Evolutionary conservation across 1,140 invertebrate species (phyloP).

Genomic region (Propsilocerus akamusi): DNA sequence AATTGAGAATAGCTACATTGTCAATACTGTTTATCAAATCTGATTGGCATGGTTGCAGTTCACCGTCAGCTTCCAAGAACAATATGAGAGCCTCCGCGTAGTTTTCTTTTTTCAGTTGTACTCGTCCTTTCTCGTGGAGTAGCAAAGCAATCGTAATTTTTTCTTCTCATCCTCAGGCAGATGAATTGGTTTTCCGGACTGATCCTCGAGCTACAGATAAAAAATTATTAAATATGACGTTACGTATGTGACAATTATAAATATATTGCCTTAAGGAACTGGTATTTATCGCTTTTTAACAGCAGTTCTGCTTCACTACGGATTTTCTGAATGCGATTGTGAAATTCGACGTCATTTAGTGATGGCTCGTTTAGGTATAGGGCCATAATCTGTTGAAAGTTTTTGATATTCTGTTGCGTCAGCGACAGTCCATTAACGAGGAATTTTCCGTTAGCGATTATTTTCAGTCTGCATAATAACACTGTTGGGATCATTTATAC

Average conservation of each 20-base stretch:
- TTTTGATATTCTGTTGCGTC: constrained; percentile 26
- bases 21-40: constrained; percentile 49
- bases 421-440: not conserved
- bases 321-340: constrained; percentile 16
- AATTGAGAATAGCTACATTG: constrained; percentile 58
- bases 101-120: constrained; percentile 40
- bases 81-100: constrained; percentile 47
- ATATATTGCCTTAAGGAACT: constrained; percentile 6
- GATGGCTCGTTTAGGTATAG: constrained; percentile 25
- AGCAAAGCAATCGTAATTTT: constrained; percentile 50
- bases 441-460: constrained; percentile 7
- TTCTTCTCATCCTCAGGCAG: constrained; percentile 44
- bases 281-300: not conserved
- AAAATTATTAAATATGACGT: constrained; percentile 6
- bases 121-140: constrained; percentile 54
- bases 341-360: constrained; percentile 12
- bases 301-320: constrained; percentile 15
- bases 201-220: constrained; percentile 48
- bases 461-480: not conserved
- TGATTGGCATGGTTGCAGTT: constrained; percentile 47
- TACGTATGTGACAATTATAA: constrained; percentile 6
- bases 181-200: constrained; percentile 47
- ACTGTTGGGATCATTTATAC: too few species aligned
- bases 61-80: constrained; percentile 54
- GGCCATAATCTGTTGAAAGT: constrained; percentile 46